These are phyloP conservation scores for Drosophila nannoptera DNA, from an alignment of 1,140 invertebrate species.

Conservation along the genomic window DNA sequence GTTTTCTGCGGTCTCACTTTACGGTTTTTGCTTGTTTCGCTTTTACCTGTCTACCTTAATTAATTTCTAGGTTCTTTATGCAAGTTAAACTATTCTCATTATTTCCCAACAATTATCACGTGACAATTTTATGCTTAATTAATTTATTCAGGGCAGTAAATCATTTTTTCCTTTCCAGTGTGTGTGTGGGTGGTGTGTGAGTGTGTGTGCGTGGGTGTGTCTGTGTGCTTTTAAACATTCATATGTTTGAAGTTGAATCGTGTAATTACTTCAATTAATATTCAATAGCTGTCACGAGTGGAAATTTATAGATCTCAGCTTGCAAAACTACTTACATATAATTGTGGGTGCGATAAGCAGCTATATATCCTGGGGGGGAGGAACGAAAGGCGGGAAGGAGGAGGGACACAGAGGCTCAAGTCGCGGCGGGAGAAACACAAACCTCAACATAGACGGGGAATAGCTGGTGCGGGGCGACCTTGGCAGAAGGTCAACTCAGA, in stretches of 20 bases:
- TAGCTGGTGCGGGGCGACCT: too few relatives aligned
- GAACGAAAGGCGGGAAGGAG: too few relatives aligned
- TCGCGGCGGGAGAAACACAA: too few relatives aligned
- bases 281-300: constrained; percentile 58
- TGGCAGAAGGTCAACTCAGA: too few relatives aligned
- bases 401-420: too few relatives aligned
- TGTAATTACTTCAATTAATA: constrained; percentile 64
- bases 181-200: too few relatives aligned
- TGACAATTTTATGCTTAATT: constrained; percentile 72
- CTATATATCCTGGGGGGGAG: too few relatives aligned
- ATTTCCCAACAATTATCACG: constrained; percentile 72
- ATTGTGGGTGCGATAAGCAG: background rate
- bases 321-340: constrained; percentile 61
- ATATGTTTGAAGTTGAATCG: constrained; percentile 63
- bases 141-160: constrained; percentile 72
- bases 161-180: constrained; percentile 33
- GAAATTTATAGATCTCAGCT: constrained; percentile 51
- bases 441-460: too few relatives aligned
- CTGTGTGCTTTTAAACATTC: constrained; percentile 69
- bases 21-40: constrained; percentile 17
- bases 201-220: too few relatives aligned
- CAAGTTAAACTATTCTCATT: constrained; percentile 44
- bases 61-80: constrained; percentile 67
- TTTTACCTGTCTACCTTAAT: constrained; percentile 68
- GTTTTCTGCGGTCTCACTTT: too few relatives aligned